Evolutionary conservation across 2,113 vertebrate genomes (phyloP).

Genomic region (Bolborhynchus lineola): DNA sequence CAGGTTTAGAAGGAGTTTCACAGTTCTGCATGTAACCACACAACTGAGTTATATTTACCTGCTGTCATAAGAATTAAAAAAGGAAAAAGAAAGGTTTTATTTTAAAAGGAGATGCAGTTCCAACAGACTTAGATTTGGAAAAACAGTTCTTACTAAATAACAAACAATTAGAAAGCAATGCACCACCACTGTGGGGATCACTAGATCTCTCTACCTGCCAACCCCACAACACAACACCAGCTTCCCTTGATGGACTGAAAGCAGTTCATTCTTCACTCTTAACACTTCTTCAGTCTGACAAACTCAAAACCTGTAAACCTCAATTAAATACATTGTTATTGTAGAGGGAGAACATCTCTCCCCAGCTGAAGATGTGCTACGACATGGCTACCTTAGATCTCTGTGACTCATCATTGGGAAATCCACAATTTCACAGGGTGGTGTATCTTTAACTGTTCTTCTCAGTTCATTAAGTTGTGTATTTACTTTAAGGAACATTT

Average conservation of each 20-base stretch:
- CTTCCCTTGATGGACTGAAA: neutral
- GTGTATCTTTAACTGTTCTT: constrained; percentile 2
- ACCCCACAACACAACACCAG: neutral
- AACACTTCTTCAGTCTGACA: neutral
- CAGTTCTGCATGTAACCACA: neutral
- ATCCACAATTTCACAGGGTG: neutral
- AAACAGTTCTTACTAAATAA: neutral
- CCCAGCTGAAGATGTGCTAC: neutral
- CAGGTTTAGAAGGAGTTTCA: neutral
- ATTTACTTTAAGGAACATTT: constrained; percentile 33
- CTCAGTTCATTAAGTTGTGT: neutral
- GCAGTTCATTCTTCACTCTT: neutral
- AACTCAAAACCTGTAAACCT: neutral
- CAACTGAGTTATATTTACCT: neutral
- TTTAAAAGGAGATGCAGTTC: neutral
- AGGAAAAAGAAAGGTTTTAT: neutral
- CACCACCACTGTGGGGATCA: neutral
- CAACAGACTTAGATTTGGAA: neutral
- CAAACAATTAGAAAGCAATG: neutral
- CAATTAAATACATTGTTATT: neutral
- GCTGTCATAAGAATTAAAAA: neutral
- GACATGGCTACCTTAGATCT: neutral
- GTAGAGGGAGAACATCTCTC: neutral
- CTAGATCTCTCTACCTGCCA: neutral
- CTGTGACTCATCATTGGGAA: neutral